Evolutionary conservation across 2,113 vertebrate genomes (phyloP), one percentile per base, ranked within the genome.

Genomic region (Bubo bubo): DNA sequence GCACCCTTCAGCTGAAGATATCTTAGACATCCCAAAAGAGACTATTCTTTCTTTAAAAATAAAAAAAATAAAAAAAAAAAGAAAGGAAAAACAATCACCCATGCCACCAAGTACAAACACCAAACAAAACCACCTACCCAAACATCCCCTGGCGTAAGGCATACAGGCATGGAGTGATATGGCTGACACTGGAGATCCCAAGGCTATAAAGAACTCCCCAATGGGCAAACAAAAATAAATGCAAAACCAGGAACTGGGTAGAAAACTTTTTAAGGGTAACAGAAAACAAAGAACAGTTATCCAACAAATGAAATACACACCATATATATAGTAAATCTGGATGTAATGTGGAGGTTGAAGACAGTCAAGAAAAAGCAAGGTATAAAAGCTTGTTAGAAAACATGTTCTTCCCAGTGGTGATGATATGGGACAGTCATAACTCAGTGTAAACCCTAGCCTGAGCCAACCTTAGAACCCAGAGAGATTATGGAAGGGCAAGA

Each of bases 131-230:
- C 37, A 77, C 35, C 14, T 9, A 27, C 5, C 10, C 3, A 10
- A 52, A 32, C 55, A 43, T 47, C 4, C 30, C 7, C 45, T 47
- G 15, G 18, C 50, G 11, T 12, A 68, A 91, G 22, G 26, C 28
- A 27, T 22, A 26, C 2, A 67, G 27, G 8, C n/a, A 75, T 5
- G 7, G 9, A 10, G n/a, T 37, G 6, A 28, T 56, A 41, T 0
- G 1, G 11, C 13, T 68, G 49, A 72, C 30, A 43, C 4, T 37
- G 27, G 43, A 72, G 34, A 79, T 34, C 4, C 21, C 45, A 58
- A 53, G 24, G 14, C 23, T 60, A 9, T 24, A 19, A 50, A 63
- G 19, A 70, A n/a, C 10, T 56, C 12, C 9, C 18, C 41, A 35
- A 15, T 6, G 5, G 11, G 21, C 24, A 64, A 30, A 76, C 27